phyloP scores from a whole-genome alignment of 2,113 vertebrate species.

The Vanacampus margaritifer region DNA sequence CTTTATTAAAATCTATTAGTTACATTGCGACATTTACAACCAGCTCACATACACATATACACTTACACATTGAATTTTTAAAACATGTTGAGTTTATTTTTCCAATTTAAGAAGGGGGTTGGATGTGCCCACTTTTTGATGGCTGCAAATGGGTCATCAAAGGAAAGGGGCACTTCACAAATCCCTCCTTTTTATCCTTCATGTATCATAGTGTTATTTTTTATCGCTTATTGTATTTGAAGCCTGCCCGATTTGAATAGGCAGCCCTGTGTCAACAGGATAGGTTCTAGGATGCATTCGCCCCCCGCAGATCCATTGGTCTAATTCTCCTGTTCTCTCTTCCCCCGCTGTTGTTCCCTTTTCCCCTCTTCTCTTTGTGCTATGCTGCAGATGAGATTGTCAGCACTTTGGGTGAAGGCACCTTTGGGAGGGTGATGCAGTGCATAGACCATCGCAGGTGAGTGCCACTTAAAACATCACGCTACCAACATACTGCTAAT shows the following conservation, averaged over 20 bases:
- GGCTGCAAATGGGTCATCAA: slow-evolving; percentile 51
- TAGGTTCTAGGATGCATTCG: slow-evolving; percentile 49
- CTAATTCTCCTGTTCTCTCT: slow-evolving; percentile 53
- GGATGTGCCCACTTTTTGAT: slow-evolving; percentile 28
- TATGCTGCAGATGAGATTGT: slow-evolving; percentile 89
- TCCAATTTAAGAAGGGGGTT: neutral
- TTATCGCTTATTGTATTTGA: slow-evolving; percentile 31
- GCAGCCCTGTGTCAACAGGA: slow-evolving; percentile 49
- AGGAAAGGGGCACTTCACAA: slow-evolving; percentile 38
- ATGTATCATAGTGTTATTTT: slow-evolving; percentile 12
- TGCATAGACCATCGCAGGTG: slow-evolving; percentile 95
- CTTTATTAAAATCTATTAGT: neutral
- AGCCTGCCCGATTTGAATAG: slow-evolving; percentile 42
- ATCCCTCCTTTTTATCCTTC: slow-evolving; percentile 24
- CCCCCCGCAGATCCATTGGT: slow-evolving; percentile 34
- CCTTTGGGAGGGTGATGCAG: slow-evolving; percentile 92
- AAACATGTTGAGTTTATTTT: slow-evolving; percentile 7
- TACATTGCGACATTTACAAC: slow-evolving; percentile 2
- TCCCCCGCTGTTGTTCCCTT: slow-evolving; percentile 41
- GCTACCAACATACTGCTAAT: neutral
- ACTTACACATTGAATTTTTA: neutral
- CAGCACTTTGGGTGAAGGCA: slow-evolving; percentile 93
- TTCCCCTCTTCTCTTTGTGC: slow-evolving; percentile 54
- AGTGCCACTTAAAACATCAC: neutral
- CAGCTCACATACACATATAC: slow-evolving; percentile 18